Conservation (phyloP, 2,113 vertebrate genomes). For the Cebidichthys violaceus region DNA sequence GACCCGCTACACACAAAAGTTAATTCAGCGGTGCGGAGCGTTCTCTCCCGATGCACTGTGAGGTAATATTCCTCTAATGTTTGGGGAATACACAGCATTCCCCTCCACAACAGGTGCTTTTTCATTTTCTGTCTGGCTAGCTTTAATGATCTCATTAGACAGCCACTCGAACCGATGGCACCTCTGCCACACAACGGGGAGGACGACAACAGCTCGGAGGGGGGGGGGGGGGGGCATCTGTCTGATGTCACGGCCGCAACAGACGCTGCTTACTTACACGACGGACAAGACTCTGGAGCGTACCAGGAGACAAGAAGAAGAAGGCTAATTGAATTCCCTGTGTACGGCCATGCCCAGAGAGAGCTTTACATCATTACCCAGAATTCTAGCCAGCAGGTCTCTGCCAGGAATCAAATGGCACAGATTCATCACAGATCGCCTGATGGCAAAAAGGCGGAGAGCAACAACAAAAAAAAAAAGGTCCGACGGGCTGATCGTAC, state of each 20-base stretch:
- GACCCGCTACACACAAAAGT: constrained; percentile 52
- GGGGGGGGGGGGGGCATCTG: constrained; percentile 47
- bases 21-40: constrained; percentile 63
- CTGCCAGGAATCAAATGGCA: constrained; percentile 71
- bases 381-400: constrained; percentile 64
- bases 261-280: constrained; percentile 56
- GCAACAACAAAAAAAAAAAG: constrained; percentile 23
- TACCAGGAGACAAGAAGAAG: background rate
- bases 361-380: constrained; percentile 74
- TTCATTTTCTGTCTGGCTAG: constrained; percentile 76
- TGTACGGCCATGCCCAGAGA: constrained; percentile 28
- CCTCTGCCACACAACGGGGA: constrained; percentile 50
- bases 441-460: constrained; percentile 36
- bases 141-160: constrained; percentile 83
- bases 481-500: constrained; percentile 21
- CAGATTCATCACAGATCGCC: constrained; percentile 68
- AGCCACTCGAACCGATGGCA: constrained; percentile 52
- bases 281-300: constrained; percentile 43
- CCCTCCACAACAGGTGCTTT: constrained; percentile 77
- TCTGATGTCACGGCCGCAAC: constrained; percentile 59
- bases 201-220: constrained; percentile 35
- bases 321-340: constrained; percentile 70
- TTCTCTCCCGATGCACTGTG: constrained; percentile 39
- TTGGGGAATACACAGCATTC: constrained; percentile 70
- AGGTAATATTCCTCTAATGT: constrained; percentile 62